These are phyloP conservation scores for Acanthopleura granulata DNA, from an alignment of 2,888 invertebrate species.

Conservation along the genomic window DNA sequence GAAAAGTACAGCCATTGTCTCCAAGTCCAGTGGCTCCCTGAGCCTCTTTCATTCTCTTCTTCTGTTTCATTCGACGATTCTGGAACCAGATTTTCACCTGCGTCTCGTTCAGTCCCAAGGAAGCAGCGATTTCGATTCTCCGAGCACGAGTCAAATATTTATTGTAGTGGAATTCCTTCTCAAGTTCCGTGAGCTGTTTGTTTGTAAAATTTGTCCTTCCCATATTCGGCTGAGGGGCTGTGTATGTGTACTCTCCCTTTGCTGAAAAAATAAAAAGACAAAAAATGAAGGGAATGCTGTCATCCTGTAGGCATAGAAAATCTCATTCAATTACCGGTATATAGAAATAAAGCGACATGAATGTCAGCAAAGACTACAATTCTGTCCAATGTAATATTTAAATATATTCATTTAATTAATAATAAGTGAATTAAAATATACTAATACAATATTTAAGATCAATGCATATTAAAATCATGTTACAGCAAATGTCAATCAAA, in stretches of 20 bases:
- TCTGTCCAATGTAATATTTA: too few relatives aligned
- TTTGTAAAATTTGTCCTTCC: constrained; percentile 99
- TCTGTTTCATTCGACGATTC: constrained; percentile 70
- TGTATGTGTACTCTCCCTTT: constrained; percentile 15
- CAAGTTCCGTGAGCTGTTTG: constrained; percentile 98
- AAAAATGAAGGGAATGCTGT: background rate
- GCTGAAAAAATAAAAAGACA: background rate
- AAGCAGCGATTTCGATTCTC: constrained; percentile 97
- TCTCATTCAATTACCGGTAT: too few relatives aligned
- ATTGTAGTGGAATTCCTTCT: constrained; percentile 99
- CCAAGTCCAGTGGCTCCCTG: constrained; percentile 26
- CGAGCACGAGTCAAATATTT: constrained; percentile 97
- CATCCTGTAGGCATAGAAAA: too few relatives aligned
- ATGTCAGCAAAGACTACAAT: too few relatives aligned
- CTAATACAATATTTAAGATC: too few relatives aligned
- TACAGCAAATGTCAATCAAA: too few relatives aligned
- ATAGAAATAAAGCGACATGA: too few relatives aligned
- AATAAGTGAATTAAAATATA: too few relatives aligned
- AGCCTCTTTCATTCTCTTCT: constrained; percentile 67
- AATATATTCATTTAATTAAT: too few relatives aligned
- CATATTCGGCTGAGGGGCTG: constrained; percentile 42
- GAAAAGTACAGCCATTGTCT: constrained; percentile 10
- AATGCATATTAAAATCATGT: too few relatives aligned
- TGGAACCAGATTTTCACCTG: constrained; percentile 76
- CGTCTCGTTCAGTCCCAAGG: constrained; percentile 93